These are phyloP conservation scores for Tetranychus urticae DNA, from an alignment of 1,140 invertebrate genomes.

Conservation along the genomic window DNA sequence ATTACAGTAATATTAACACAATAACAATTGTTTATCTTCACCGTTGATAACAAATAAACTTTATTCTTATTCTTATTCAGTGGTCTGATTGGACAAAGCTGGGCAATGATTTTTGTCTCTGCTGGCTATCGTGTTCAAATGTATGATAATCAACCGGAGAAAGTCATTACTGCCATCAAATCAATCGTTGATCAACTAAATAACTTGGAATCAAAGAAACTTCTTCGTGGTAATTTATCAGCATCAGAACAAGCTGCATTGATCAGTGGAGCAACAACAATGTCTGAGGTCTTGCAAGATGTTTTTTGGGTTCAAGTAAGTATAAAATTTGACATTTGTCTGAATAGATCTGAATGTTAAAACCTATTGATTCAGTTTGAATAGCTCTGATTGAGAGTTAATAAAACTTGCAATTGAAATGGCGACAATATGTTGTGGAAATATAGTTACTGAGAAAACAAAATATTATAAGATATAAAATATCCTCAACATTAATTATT, in stretches of 20 bases:
- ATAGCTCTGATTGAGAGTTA: not conserved
- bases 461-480: too few relatives aligned
- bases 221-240: constrained; percentile 43
- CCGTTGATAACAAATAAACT: not conserved
- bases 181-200: constrained; percentile 49
- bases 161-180: constrained; percentile 36
- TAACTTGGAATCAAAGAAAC: constrained; percentile 37
- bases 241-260: constrained; percentile 45
- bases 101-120: constrained; percentile 85
- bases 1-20: not conserved
- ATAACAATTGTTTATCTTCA: not conserved
- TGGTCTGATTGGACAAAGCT: constrained; percentile 74
- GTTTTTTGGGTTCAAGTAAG: constrained; percentile 10
- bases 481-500: too few relatives aligned
- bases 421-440: too few relatives aligned
- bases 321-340: not conserved
- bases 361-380: not conserved
- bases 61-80: constrained; percentile 24
- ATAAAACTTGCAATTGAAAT: too few relatives aligned
- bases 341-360: not conserved
- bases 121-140: constrained; percentile 61
- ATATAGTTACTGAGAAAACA: too few relatives aligned
- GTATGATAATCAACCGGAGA: constrained; percentile 51
- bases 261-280: constrained; percentile 27
- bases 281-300: constrained; percentile 19